phyloP scores from a whole-genome alignment of 2,888 invertebrate species.

The Malachius bipustulatus region DNA sequence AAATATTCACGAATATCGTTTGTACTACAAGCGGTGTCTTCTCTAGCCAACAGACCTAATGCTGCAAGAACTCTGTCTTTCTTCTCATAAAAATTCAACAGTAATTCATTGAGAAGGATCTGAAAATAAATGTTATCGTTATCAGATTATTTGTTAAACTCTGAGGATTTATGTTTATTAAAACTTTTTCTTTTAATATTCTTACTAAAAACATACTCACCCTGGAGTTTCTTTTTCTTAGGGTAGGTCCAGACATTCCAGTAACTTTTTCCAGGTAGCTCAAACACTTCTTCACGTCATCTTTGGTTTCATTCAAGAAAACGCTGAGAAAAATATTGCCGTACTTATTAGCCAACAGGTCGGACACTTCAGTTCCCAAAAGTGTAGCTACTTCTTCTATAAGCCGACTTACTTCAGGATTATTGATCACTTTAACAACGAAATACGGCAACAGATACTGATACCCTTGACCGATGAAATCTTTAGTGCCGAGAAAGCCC shows the following conservation, averaged over 20 bases:
- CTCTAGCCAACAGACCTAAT: conserved; percentile 45
- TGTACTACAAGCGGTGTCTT: conserved; percentile 40
- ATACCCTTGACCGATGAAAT: conserved; percentile 57
- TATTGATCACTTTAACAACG: conserved; percentile 45
- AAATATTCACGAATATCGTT: conserved; percentile 52
- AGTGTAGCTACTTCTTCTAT: conserved; percentile 51
- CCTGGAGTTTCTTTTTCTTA: conserved; percentile 53
- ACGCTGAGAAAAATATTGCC: conserved; percentile 60
- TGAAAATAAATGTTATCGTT: no score
- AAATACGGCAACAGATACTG: conserved; percentile 55
- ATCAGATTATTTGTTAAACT: no score
- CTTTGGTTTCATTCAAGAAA: conserved; percentile 49
- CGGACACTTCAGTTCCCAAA: conserved; percentile 45
- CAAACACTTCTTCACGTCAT: conserved; percentile 48
- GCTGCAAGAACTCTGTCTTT: conserved; percentile 48
- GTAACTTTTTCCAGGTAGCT: conserved; percentile 50
- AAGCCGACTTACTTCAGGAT: conserved; percentile 45
- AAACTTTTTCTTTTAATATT: no score
- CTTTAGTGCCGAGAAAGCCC: conserved; percentile 55
- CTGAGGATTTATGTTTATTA: no score
- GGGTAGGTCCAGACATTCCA: conserved; percentile 41
- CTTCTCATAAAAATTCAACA: conserved; percentile 52
- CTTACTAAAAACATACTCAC: no score
- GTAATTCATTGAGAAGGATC: conserved; percentile 52
- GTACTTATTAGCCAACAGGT: conserved; percentile 53